Percentiles rank a stretch among this genome's conserved stretches.
phyloP scores from a whole-genome alignment of 2,113 vertebrate species.

The Phylloscopus whistleri region DNA sequence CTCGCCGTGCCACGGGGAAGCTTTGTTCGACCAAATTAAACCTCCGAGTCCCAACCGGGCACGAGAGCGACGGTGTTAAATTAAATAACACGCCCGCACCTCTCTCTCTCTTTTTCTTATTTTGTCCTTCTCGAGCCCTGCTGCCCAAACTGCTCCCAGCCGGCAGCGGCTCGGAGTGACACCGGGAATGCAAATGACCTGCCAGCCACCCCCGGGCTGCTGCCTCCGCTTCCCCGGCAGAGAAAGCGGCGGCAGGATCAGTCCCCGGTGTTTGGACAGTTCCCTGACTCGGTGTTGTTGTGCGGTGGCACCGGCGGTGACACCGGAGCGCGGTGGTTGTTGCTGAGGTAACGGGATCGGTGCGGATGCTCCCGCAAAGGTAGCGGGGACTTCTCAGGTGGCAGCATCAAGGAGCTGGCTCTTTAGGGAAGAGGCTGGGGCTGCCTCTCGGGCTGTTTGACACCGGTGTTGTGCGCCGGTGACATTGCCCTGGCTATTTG shows the following conservation, averaged over 20 bases:
- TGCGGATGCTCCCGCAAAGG: background rate
- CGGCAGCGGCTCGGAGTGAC: background rate
- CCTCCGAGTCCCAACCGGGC: background rate
- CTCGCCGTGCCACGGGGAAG: background rate
- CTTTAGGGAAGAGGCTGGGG: background rate
- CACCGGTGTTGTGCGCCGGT: accelerated
- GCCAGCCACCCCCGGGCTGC: background rate
- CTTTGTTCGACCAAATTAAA: conserved; percentile 33
- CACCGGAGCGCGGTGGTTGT: background rate
- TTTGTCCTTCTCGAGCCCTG: background rate
- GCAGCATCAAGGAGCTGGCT: background rate
- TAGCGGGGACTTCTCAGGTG: background rate
- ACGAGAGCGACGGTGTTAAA: background rate
- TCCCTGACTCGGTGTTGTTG: background rate
- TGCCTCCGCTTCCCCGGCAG: background rate
- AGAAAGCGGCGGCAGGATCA: background rate
- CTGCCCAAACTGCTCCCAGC: background rate
- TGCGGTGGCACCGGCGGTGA: background rate
- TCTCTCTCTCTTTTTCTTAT: background rate
- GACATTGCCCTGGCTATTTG: background rate
- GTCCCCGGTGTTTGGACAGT: background rate
- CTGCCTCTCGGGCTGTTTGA: background rate
- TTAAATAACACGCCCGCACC: background rate
- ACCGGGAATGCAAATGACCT: conserved; percentile 16
- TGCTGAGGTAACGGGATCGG: conserved; percentile 55